These are phyloP conservation scores for Tachuris rubrigastra DNA, from an alignment of 2,113 vertebrate genomes.

Conservation along the genomic window DNA sequence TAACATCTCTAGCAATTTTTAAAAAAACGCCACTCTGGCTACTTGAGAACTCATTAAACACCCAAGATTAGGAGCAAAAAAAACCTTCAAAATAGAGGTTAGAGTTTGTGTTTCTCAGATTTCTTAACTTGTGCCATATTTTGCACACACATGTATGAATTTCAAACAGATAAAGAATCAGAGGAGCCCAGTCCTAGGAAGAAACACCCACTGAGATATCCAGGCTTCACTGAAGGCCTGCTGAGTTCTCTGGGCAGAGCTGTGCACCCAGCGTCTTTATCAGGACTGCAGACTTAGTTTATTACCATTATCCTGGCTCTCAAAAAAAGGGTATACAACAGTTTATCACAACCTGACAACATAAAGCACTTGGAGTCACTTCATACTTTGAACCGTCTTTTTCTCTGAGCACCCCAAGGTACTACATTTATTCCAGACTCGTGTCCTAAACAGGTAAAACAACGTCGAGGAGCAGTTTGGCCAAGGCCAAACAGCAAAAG, in stretches of 20 bases:
- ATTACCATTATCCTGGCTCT: neutral
- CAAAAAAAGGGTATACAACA: neutral
- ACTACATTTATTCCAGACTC: neutral
- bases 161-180: neutral
- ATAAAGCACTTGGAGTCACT: neutral
- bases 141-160: neutral
- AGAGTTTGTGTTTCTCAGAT: neutral
- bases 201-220: neutral
- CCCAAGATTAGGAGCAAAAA: neutral
- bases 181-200: neutral
- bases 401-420: neutral
- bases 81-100: neutral
- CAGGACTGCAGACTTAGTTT: neutral
- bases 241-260: neutral
- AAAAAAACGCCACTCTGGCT: neutral
- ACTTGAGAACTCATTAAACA: neutral
- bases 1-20: neutral
- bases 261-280: neutral
- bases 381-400: neutral
- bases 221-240: neutral
- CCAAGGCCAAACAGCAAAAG: neutral
- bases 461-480: neutral
- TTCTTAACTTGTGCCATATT: neutral
- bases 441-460: neutral
- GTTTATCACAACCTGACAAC: neutral